Base-by-base conservation (phyloP, 2,113 vertebrate genomes). In the Trichechus manatus region DNA sequence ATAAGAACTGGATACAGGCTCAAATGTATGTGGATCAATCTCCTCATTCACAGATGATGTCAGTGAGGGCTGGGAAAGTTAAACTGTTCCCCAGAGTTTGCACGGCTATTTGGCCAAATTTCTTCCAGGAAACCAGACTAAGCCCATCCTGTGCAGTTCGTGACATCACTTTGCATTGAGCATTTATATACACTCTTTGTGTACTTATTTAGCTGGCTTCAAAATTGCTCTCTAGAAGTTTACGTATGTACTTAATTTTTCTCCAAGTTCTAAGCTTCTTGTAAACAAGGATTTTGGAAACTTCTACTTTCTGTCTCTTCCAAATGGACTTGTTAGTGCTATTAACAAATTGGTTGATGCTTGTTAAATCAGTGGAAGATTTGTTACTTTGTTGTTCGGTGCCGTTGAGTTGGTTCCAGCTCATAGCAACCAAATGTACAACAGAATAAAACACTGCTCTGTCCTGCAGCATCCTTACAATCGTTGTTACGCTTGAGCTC, bases 111-210 rank as follows among this genome's bases (percentile, higher is more conserved):
- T 92, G 61, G 53, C 63, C 50, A 68, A 36, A 74, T 91, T 94
- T 93, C 77, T 94, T 92, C 29, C 50, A 42, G 81, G 81, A 82
- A 88, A 31, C 9, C 81, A 77, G n/a, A 68, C n/a, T 74, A 77
- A 66, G 17, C 17, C 44, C n/a, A 79, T 47, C 8, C 72, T 47
- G n/a, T 59, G 56, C 22, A 84, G 50, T 64, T 79, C 36, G 36
- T 91, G 63, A 80, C 19, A 64, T 87, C n/a, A 42, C 9, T 83
- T 77, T 72, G n/a, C 6, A 39, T 59, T 79, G 53, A 81, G 53
- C 39, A 64, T 72, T 84, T 97, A 56, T 68, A 6, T 59, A 31
- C 50, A n/a, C 5, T 87, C 5, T 84, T 22, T 10, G 13, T 44
- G 17, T 53, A 50, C 25, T 86, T 87, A 13, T 31, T 97, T 20